Conservation (phyloP, 2,113 vertebrate species). For the Galbula dea region DNA sequence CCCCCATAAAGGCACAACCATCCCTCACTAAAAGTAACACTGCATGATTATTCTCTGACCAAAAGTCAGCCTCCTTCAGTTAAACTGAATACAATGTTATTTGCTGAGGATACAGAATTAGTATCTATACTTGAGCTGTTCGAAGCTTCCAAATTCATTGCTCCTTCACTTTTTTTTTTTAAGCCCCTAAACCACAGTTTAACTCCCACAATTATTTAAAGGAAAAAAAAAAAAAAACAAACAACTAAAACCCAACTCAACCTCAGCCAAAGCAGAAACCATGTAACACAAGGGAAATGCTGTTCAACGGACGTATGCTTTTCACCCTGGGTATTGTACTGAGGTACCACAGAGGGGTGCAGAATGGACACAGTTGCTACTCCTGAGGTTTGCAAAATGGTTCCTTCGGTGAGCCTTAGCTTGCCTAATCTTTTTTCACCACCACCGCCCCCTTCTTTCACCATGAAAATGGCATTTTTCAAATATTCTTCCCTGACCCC, state of each 20-base stretch:
- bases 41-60: neutral
- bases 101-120: neutral
- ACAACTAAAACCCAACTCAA: neutral
- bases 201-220: neutral
- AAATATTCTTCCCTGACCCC: neutral
- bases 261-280: neutral
- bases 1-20: neutral
- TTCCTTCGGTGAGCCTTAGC: neutral
- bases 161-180: neutral
- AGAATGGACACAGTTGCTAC: neutral
- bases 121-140: neutral
- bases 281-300: neutral
- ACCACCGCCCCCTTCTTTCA: neutral
- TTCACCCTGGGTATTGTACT: fast-evolving
- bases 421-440: neutral
- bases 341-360: neutral
- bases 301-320: neutral
- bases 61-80: neutral
- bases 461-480: neutral
- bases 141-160: neutral
- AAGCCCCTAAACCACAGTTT: neutral
- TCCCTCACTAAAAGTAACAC: neutral
- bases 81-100: neutral
- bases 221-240: neutral
- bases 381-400: neutral